Base-by-base conservation (phyloP, 53 echinoderm and acorn worm genomes). In the Astropecten irregularis region DNA sequence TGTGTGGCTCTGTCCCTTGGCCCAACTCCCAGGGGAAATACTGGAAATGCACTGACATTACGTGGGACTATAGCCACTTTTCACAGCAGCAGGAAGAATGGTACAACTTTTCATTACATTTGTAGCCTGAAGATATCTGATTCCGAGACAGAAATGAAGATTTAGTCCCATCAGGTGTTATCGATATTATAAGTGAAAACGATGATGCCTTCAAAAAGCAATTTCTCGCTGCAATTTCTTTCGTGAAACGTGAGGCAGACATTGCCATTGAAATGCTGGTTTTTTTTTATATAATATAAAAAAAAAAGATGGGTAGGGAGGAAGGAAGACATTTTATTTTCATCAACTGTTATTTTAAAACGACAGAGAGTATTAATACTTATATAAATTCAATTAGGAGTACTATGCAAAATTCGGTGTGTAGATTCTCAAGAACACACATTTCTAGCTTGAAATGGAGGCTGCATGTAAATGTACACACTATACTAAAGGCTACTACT, bases 61-160 rank as follows among this genome's bases (percentile, higher is more conserved):
- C 48, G 4, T 22, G 19, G 16, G 26, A 62, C 61, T 40, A 60
- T 33, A 68, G 68, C 68, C 68, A 68, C 68, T 68, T 68, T 68
- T n/a, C n/a, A n/a, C n/a, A n/a, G 37, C 34, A 42, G 62, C 29
- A 19, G 26, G 61, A 46, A 61, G 79, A 79, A 79, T 32, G 79
- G 61, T 79, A 79, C 79, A 79, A 62, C 68, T 79, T 79, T 79
- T 79, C 79, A 79, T 79, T 79, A 79, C 79, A 79, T 60, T 79
- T 60, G 11, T 62, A 26, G 79, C 79, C 61, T 29, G 36, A 27
- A 39, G 79, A 60, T 22, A 60, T 48, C 20, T n/a, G 31, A 29
- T 37, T 62, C 33, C 14, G 31, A 29, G 26, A 29, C 30, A 60
- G 19, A 79, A 61, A 56, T 40, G 58, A 38, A 21, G 25, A 29